phyloP scores from a whole-genome alignment of 2,113 vertebrate species.

The Calypte anna region DNA sequence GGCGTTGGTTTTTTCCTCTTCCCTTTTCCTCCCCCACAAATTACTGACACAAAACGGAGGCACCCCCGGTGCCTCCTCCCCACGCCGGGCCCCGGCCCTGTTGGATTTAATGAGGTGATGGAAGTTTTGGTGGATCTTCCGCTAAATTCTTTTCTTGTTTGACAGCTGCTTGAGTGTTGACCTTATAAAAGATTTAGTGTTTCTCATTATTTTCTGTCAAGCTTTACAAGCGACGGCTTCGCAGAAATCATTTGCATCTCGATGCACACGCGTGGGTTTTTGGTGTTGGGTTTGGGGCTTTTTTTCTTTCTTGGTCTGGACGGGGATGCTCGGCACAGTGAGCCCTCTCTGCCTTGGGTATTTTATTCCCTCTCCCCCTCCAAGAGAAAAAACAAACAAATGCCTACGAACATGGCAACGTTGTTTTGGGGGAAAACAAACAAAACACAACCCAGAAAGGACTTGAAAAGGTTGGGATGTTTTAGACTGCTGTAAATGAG shows the following conservation, averaged over 20 bases:
- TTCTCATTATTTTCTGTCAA: constrained; percentile 99
- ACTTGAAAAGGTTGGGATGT: background rate
- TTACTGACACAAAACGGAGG: constrained; percentile 98
- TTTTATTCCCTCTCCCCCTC: background rate
- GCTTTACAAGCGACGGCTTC: constrained; percentile 91
- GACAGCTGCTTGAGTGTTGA: constrained; percentile 99
- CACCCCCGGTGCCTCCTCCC: constrained; percentile 82
- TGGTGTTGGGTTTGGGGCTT: too few species aligned
- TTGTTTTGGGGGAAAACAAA: background rate
- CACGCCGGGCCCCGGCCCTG: constrained; percentile 89
- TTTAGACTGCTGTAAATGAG: background rate
- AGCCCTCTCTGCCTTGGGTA: background rate
- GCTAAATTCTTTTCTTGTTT: constrained; percentile 99
- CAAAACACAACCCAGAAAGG: background rate
- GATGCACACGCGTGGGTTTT: background rate
- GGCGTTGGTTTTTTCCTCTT: constrained; percentile 72
- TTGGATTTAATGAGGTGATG: constrained; percentile 99
- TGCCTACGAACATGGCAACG: background rate
- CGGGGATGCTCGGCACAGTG: constrained; percentile 23
- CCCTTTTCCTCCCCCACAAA: constrained; percentile 86
- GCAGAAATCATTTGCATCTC: constrained; percentile 93
- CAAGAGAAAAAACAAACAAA: background rate
- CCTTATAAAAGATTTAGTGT: constrained; percentile 99
- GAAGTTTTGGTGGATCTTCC: constrained; percentile 91
- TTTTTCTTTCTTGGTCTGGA: background rate